phyloP scores from a whole-genome alignment of 2,797 vertebrate genomes.

The Syngnathus rostellatus region DNA sequence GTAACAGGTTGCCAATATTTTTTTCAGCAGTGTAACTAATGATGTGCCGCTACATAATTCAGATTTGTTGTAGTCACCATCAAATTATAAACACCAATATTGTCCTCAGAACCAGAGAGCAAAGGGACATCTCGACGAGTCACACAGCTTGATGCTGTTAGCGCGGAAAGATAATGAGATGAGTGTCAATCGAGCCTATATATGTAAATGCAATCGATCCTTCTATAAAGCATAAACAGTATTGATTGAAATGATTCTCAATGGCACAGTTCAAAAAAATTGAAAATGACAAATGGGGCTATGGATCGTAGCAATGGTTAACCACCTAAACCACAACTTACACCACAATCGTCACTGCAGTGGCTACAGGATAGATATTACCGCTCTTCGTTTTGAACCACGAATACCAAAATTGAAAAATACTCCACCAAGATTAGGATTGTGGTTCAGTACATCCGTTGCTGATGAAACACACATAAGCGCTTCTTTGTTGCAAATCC shows the following conservation, averaged over 20 bases:
- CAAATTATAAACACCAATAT: slow-evolving; percentile 10
- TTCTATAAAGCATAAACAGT: slow-evolving; percentile 47
- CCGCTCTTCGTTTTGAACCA: neutral
- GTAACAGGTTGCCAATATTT: neutral
- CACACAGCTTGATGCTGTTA: slow-evolving; percentile 10
- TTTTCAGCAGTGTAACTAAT: neutral
- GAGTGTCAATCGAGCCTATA: slow-evolving; percentile 15
- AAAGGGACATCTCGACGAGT: slow-evolving; percentile 14
- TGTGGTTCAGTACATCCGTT: slow-evolving; percentile 3
- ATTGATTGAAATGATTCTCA: slow-evolving; percentile 42
- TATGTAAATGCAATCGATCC: slow-evolving; percentile 41
- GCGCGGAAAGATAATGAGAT: slow-evolving; percentile 26
- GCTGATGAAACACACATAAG: slow-evolving; percentile 26
- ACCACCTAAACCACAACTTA: slow-evolving; percentile 14
- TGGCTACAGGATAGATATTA: neutral
- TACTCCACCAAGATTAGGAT: slow-evolving; percentile 8
- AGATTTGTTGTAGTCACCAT: neutral
- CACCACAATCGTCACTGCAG: slow-evolving; percentile 4
- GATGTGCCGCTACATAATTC: slow-evolving; percentile 7
- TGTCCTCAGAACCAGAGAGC: slow-evolving; percentile 15
- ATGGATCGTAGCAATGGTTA: slow-evolving; percentile 16
- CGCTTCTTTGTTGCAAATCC: slow-evolving; percentile 30
- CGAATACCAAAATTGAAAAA: slow-evolving; percentile 14
- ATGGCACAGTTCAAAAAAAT: neutral
- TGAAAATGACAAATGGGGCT: slow-evolving; percentile 16